Conservation (phyloP, 1,140 invertebrate species). For the Mya arenaria region DNA sequence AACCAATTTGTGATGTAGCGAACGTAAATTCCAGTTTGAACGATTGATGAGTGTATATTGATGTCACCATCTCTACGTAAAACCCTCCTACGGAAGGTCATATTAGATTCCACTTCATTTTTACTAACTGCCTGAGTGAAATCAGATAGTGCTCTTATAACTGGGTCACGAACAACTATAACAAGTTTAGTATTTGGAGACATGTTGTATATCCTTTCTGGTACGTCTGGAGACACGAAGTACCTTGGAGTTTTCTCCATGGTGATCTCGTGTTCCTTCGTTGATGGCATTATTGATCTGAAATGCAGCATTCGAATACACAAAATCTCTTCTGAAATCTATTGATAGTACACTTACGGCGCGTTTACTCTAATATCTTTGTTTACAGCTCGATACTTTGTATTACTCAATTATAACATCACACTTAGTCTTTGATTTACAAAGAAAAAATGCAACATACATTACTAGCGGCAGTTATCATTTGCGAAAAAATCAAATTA, state of each 20-base stretch:
- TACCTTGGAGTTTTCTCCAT: constrained; percentile 97
- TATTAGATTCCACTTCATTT: constrained; percentile 84
- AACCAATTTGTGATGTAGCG: constrained; percentile 91
- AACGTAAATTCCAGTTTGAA: constrained; percentile 92
- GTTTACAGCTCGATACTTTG: background rate
- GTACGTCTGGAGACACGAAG: constrained; percentile 93
- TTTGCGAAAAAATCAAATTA: background rate
- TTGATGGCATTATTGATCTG: constrained; percentile 89
- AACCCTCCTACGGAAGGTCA: constrained; percentile 90
- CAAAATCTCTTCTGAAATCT: background rate
- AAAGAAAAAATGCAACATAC: background rate
- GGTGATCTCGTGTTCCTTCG: constrained; percentile 91
- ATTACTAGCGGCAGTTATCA: background rate
- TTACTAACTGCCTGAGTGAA: constrained; percentile 87
- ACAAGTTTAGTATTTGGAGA: constrained; percentile 91
- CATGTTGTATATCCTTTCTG: constrained; percentile 91
- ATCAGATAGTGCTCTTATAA: constrained; percentile 94
- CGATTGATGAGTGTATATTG: constrained; percentile 91
- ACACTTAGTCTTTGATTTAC: background rate
- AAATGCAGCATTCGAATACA: too few relatives aligned
- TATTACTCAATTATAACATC: background rate
- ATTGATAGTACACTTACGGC: background rate
- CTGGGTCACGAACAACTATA: constrained; percentile 94
- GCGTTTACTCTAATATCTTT: background rate
- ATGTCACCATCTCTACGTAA: constrained; percentile 84